Evolutionary conservation across 2,888 invertebrate species (phyloP), one percentile per base, ranked within the genome.

Genomic region (Tenthredo mesomela): DNA sequence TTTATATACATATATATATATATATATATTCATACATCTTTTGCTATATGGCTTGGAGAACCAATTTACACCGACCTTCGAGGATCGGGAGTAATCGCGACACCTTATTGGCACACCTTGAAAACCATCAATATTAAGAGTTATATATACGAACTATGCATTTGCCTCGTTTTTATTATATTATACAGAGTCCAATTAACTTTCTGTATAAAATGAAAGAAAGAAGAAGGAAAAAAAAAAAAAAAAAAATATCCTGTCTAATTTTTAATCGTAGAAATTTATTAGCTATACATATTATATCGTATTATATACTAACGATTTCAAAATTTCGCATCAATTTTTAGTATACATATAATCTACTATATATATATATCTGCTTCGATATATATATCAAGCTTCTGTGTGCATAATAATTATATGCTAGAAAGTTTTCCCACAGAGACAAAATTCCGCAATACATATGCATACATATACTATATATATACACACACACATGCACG

Each of bases 341-440:
- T 15, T 47, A 12, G 12, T 47, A 47, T 47, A 47, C 15, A n/a
- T n/a, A n/a, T n/a, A n/a, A n/a, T n/a, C n/a, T n/a, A n/a, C n/a
- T n/a, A n/a, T n/a, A n/a, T 43, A 40, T 43, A 10, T 43, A 47
- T 47, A 15, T 47, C 12, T 47, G 12, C 47, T 47, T 47, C 47
- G 47, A 15, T 47, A 47, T 47, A 15, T 47, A 47, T 47, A 47
- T 3, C 37, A 37, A 47, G 47, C 47, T 47, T 47, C 47, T 47
- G 15, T 47, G 47, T 47, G 47, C 15, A 47, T 47, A 47, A 47
- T 47, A 47, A 47, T 47, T 47, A 47, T 47, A 47, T 47, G 47
- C 47, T 47, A 29, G 67, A 67, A 67, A 67, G 67, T 67, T 29
- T 67, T 67, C 67, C 29, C 67, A 67, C 67, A 25, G 67, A 29